A percentile compares a stretch with the other conserved stretches of the same genome.
These are phyloP conservation scores for Psylliodes chrysocephalus DNA, from an alignment of 2,888 invertebrate species.

Conservation along the genomic window DNA sequence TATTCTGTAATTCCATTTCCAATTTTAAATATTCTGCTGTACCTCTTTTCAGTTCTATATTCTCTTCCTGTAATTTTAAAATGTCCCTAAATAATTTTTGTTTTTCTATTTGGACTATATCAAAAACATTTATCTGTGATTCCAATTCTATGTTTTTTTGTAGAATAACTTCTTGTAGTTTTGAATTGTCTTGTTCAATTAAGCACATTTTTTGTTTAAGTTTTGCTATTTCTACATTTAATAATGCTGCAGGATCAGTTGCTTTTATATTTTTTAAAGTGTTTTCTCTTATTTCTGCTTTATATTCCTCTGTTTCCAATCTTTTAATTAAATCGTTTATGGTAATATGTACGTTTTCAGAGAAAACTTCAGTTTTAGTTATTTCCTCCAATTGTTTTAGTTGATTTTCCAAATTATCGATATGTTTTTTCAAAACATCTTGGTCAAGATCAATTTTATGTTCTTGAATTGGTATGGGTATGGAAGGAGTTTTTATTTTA, in stretches of 20 bases:
- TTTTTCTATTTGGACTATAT: not conserved
- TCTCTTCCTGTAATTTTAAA: constrained; percentile 40
- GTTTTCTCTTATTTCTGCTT: constrained; percentile 49
- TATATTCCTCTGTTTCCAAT: constrained; percentile 48
- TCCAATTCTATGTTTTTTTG: constrained; percentile 33
- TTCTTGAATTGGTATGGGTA: constrained; percentile 27
- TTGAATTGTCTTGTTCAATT: constrained; percentile 43
- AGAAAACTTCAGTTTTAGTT: constrained; percentile 42
- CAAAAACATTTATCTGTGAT: not conserved
- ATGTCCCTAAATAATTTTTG: constrained; percentile 37
- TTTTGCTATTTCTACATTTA: constrained; percentile 47
- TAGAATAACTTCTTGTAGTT: constrained; percentile 36
- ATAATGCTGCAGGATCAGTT: constrained; percentile 46
- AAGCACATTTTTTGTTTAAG: constrained; percentile 40
- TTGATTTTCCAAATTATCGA: constrained; percentile 54
- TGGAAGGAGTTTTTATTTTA: constrained; percentile 45
- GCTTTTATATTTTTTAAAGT: constrained; percentile 45
- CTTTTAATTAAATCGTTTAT: constrained; percentile 49
- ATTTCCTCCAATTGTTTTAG: constrained; percentile 37
- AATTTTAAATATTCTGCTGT: constrained; percentile 13
- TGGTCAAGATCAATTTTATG: constrained; percentile 51
- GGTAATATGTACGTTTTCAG: constrained; percentile 44
- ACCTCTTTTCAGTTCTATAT: constrained; percentile 31
- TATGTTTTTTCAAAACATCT: constrained; percentile 50
- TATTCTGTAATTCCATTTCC: constrained; percentile 34